These are phyloP conservation scores for Arenaria interpres DNA, from an alignment of 2,113 vertebrate genomes.

Conservation along the genomic window DNA sequence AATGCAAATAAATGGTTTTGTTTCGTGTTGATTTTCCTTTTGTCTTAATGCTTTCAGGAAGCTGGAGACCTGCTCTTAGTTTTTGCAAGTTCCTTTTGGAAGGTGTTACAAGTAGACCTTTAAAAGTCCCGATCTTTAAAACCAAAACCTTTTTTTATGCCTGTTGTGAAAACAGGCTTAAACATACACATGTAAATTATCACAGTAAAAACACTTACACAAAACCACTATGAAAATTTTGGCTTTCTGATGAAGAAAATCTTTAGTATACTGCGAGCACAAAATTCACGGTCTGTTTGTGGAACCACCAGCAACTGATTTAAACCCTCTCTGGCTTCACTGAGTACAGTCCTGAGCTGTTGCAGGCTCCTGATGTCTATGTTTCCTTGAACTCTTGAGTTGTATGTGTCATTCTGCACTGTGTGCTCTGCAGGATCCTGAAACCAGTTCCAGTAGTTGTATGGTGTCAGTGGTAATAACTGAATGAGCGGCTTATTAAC, in stretches of 20 bases:
- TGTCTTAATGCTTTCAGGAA: not conserved
- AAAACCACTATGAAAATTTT: not conserved
- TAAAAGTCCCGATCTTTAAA: not conserved
- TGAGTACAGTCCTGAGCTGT: not conserved
- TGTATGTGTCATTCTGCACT: accelerated
- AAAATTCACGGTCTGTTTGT: not conserved
- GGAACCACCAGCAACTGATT: not conserved
- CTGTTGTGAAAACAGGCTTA: not conserved
- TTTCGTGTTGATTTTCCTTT: not conserved
- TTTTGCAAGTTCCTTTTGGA: not conserved
- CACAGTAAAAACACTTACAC: accelerated
- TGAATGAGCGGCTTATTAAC: accelerated
- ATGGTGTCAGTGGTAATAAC: not conserved
- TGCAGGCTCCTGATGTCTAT: accelerated
- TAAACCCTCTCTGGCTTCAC: not conserved
- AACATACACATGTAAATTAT: not conserved
- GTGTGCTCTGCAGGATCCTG: not conserved
- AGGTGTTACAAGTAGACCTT: not conserved
- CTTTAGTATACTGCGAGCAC: not conserved
- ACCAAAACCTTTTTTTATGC: not conserved
- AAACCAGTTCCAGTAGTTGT: not conserved
- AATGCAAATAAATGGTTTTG: not conserved
- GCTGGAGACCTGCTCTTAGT: not conserved
- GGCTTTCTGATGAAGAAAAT: not conserved
- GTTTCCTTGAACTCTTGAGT: not conserved